Evolutionary conservation across 2,797 vertebrate genomes (phyloP).

Genomic region (Leptoclinus maculatus): DNA sequence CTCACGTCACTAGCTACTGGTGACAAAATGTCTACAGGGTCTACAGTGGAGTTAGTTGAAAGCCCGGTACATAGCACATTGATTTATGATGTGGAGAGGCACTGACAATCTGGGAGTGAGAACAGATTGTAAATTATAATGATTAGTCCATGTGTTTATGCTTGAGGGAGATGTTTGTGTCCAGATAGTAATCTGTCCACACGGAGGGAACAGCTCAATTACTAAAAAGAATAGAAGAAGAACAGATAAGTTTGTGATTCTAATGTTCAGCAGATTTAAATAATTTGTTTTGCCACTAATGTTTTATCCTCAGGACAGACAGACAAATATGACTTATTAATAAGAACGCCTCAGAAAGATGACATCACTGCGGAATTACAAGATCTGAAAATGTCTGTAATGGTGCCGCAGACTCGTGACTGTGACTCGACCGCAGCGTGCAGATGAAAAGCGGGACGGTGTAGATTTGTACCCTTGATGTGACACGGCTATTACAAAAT

Average conservation of each 20-base stretch:
- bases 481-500: conserved; percentile 84
- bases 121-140: neutral
- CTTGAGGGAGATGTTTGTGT: neutral
- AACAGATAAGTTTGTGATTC: neutral
- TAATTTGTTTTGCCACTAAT: neutral
- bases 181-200: neutral
- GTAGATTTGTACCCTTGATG: conserved; percentile 76
- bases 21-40: too few relatives aligned
- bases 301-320: conserved; percentile 8
- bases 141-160: neutral
- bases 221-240: neutral
- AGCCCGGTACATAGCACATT: too few relatives aligned
- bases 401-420: conserved; percentile 10
- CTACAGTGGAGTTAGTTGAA: too few relatives aligned
- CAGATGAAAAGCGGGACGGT: conserved; percentile 56
- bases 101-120: too few relatives aligned
- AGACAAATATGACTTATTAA: neutral
- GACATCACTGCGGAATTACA: conserved; percentile 12
- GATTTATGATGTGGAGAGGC: too few relatives aligned
- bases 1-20: too few relatives aligned
- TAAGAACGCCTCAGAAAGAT: conserved; percentile 31
- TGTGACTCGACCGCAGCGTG: conserved; percentile 12
- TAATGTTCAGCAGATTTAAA: conserved; percentile 6
- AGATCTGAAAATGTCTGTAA: conserved; percentile 8
- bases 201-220: neutral